Evolutionary conservation across 2,797 vertebrate genomes (phyloP).

Genomic region (Botia kubotai): DNA sequence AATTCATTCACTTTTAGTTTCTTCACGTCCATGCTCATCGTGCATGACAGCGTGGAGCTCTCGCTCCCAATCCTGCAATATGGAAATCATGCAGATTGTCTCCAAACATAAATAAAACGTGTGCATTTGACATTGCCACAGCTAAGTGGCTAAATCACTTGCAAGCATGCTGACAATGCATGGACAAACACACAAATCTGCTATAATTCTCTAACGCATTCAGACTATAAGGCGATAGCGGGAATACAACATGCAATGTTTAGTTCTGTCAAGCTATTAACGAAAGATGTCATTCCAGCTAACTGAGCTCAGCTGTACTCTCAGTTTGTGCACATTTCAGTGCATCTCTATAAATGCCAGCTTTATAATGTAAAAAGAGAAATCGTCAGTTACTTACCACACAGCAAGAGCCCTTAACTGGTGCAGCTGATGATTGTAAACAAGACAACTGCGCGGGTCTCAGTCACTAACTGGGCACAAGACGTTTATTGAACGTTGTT

Average conservation of each 20-base stretch:
- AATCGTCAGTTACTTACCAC: neutral
- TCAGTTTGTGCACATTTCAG: neutral
- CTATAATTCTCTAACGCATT: neutral
- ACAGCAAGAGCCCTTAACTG: neutral
- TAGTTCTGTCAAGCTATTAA: neutral
- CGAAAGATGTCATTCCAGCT: neutral
- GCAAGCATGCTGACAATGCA: neutral
- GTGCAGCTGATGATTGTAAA: neutral
- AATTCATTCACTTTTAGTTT: slow-evolving; percentile 90
- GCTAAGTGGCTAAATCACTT: slow-evolving; percentile 1
- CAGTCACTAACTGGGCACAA: neutral
- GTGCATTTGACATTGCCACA: neutral
- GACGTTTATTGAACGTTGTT: neutral
- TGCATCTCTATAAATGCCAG: neutral
- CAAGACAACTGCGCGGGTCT: neutral
- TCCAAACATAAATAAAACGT: neutral
- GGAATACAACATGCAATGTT: neutral
- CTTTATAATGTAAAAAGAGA: neutral
- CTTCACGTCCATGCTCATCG: slow-evolving; percentile 89
- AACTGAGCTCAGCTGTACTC: neutral
- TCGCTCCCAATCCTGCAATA: slow-evolving; percentile 6
- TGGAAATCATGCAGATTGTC: no score
- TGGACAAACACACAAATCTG: neutral
- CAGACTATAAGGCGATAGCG: neutral
- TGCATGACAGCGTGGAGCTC: slow-evolving; percentile 49